A percentile compares a stretch with the other conserved stretches of the same genome.
These are phyloP conservation scores for Eristalis arbustorum DNA, from an alignment of 2,888 invertebrate species.

Conservation along the genomic window DNA sequence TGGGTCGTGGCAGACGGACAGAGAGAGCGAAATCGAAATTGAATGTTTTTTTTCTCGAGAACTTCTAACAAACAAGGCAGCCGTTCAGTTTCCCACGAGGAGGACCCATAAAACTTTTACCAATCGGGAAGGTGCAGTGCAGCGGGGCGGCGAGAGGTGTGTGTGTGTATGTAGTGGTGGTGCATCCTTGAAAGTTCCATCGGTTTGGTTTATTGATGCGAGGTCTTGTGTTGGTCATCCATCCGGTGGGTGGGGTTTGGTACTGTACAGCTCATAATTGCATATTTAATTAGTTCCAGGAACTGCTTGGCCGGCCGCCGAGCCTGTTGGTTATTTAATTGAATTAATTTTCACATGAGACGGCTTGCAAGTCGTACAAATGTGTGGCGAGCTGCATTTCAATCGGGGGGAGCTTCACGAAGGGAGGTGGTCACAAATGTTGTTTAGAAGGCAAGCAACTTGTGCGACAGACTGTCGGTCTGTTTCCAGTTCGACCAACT, in stretches of 20 bases:
- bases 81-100: slow-evolving; percentile 30
- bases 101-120: slow-evolving; percentile 39
- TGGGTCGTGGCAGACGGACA: not conserved
- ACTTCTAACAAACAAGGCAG: slow-evolving; percentile 12
- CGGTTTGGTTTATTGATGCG: slow-evolving; percentile 57
- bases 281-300: slow-evolving; percentile 33
- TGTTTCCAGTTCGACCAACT: too few relatives aligned
- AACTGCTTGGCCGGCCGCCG: not conserved
- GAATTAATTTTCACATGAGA: not conserved
- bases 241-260: not conserved
- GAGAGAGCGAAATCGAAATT: slow-evolving; percentile 2
- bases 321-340: not conserved
- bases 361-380: not conserved
- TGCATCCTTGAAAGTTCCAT: slow-evolving; percentile 61
- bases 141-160: not conserved
- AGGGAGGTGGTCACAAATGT: too few relatives aligned
- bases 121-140: too few relatives aligned
- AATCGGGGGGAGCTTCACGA: too few relatives aligned
- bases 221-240: not conserved
- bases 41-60: slow-evolving; percentile 4
- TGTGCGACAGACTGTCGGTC: too few relatives aligned
- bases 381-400: not conserved
- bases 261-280: slow-evolving; percentile 20
- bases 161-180: not conserved
- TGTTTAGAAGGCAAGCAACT: too few relatives aligned